Percentiles rank a stretch among this genome's conserved stretches.
Evolutionary conservation across 2,888 invertebrate species (phyloP).

Genomic region (Polyommatus icarus): DNA sequence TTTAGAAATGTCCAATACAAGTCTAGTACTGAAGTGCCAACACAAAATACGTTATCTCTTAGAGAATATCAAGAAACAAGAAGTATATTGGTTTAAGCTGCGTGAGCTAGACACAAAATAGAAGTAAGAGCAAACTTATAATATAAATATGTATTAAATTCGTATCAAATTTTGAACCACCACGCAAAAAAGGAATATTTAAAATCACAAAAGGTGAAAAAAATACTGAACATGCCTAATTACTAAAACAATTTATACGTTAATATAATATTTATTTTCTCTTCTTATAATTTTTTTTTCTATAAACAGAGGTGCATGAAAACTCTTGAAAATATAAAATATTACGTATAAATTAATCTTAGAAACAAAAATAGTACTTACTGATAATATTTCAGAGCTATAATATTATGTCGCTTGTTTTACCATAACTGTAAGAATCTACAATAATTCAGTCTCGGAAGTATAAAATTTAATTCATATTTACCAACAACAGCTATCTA

Average conservation of each 20-base stretch:
- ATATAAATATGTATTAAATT: not conserved
- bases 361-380: no score
- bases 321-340: no score
- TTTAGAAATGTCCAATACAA: slow-evolving; percentile 6
- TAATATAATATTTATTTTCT: no score
- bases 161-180: no score
- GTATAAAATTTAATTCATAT: not conserved
- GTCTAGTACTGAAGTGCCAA: not conserved
- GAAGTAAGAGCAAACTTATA: not conserved
- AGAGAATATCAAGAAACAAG: not conserved
- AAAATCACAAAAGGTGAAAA: not conserved
- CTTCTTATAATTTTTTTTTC: no score
- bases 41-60: not conserved
- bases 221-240: no score
- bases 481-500: not conserved
- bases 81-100: not conserved
- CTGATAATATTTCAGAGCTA: no score
- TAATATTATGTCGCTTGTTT: no score
- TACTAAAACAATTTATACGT: no score
- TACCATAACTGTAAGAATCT: not conserved
- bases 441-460: not conserved
- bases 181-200: not conserved
- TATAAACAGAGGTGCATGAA: no score
- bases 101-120: not conserved
- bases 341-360: no score